A percentile compares a stretch with the other conserved stretches of the same genome.
Evolutionary conservation across 2,797 vertebrate genomes (phyloP).

Genomic region (Esox lucius): DNA sequence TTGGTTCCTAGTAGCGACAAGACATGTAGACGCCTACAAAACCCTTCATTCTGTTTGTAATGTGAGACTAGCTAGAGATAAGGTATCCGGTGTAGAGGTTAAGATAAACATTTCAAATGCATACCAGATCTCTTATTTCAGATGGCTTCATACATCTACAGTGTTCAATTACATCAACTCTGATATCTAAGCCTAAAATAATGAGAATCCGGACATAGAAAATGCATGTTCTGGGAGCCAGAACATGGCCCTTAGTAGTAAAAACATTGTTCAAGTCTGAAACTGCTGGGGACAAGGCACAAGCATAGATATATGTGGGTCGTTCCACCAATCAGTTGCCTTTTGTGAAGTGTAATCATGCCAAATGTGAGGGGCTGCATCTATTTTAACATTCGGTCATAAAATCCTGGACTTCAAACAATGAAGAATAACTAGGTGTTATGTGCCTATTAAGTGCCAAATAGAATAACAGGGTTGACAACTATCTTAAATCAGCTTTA

Average conservation of each 20-base stretch:
- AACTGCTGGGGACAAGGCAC: slow-evolving; percentile 37
- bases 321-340: too few relatives aligned
- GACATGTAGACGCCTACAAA: background rate
- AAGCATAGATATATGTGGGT: background rate
- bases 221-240: background rate
- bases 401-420: too few relatives aligned
- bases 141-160: slow-evolving; percentile 25
- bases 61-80: background rate
- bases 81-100: background rate
- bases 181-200: background rate
- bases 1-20: background rate
- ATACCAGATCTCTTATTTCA: slow-evolving; percentile 14
- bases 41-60: background rate
- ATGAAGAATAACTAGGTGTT: too few relatives aligned
- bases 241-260: slow-evolving; percentile 4
- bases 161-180: slow-evolving; percentile 19
- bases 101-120: background rate
- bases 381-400: too few relatives aligned
- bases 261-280: slow-evolving; percentile 1
- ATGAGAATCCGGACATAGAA: background rate
- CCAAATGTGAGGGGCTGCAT: too few relatives aligned
- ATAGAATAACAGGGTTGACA: too few relatives aligned
- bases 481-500: too few relatives aligned
- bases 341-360: too few relatives aligned
- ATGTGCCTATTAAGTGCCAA: too few relatives aligned